Evolutionary conservation across 2,888 invertebrate species (phyloP).

Genomic region (Anarsia innoxiella): DNA sequence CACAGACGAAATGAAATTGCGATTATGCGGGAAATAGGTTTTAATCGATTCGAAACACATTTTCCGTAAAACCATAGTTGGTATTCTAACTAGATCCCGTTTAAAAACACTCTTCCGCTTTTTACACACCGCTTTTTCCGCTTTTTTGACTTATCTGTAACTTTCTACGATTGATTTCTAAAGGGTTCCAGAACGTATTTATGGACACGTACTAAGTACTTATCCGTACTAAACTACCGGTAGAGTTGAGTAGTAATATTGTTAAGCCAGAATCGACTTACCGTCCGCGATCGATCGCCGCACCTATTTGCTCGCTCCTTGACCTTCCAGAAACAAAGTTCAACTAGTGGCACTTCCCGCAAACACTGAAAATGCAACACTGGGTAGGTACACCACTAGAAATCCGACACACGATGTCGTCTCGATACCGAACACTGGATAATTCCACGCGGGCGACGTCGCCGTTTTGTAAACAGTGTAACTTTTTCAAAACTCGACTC

Average conservation of each 20-base stretch:
- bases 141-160: no score
- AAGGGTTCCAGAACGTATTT: constrained; percentile 6
- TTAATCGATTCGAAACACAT: no score
- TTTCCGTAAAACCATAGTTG: no score
- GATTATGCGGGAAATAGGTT: no score
- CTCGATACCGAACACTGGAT: constrained; percentile 22
- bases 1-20: no score
- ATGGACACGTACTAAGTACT: constrained; percentile 3
- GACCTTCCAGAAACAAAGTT: constrained; percentile 44
- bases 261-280: constrained; percentile 11
- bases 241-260: background rate
- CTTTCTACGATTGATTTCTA: constrained; percentile 3
- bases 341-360: constrained; percentile 37
- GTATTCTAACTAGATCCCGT: background rate
- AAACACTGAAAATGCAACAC: constrained; percentile 25
- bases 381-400: constrained; percentile 13
- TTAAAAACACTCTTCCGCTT: constrained; percentile 6
- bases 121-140: no score
- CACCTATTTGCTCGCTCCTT: constrained; percentile 33
- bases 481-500: constrained; percentile 37
- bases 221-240: background rate
- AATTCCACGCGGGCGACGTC: constrained; percentile 22
- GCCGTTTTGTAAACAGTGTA: constrained; percentile 39
- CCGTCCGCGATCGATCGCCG: constrained; percentile 6
- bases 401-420: constrained; percentile 20